Base-by-base conservation (phyloP, 2,113 vertebrate species). In the Toxotes chatareus region DNA sequence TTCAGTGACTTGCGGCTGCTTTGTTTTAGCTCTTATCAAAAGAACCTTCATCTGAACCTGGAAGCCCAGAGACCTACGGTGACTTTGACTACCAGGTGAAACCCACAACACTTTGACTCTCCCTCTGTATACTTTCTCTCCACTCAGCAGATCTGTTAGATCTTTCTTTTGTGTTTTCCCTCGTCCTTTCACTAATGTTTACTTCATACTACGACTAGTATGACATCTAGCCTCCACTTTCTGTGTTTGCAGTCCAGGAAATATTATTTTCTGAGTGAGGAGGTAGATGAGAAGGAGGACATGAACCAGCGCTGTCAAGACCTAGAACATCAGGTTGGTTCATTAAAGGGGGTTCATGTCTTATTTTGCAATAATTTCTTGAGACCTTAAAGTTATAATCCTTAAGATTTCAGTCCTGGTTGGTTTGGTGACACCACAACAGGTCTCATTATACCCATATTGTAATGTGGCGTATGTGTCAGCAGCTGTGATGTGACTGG, bases 181-280 rank as follows among this genome's bases (percentile, higher is more conserved):
- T 55, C 44, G 14, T 8, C 19, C 27, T 78, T 51, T 77, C 16
- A 61, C 59, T 65, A 4, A 73, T 55, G 46, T 63, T 57, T 40
- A 36, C 62, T 59, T 46, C 36, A 53, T 47, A n/a, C 57, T 69
- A 55, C 32, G 34, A 13, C 51, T 55, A 42, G 14, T 73, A 4
- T 80, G 42, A 73, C 63, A 51, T 69, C 19, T 78, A 42, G 60
- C 80, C 32, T 84, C n/a, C 17, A 14, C 47, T 23, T 68, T 53
- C 11, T 74, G 23, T 79, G 56, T 82, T 47, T 86, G 1, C 91
- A 98, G 97, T 98, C 97, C 56, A 95, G 97, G 72, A 98, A 97
- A 89, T 98, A 98, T 92, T 97, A 98, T 73, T 98, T 97, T 76
- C 93, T 98, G 27, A 97, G 97, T 8, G 96, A 97, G 76, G 96